Base-by-base conservation (phyloP, 2,888 invertebrate species). In the Callyntrura sp. region DNA sequence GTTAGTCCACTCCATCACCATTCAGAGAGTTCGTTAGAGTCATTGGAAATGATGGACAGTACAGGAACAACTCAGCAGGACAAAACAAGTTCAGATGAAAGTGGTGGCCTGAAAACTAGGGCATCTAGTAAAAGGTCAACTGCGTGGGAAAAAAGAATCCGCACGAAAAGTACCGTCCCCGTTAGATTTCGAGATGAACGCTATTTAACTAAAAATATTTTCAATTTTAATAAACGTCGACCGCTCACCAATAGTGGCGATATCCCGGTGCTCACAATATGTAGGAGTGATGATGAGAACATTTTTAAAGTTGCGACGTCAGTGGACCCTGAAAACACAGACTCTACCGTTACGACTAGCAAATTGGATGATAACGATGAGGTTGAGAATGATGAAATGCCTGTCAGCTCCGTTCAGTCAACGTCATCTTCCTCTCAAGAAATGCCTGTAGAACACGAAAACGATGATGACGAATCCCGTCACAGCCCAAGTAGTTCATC, bases 131-230 rank as follows among this genome's bases (percentile, higher is more conserved):
- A 89, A 78, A 65, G 62, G 45, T 48, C 86, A 62, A 86, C 83
- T 35, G 70, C 82, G 5, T 91, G 91, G 92, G 86, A 84, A n/a
- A 90, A 81, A 14, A 82, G 91, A 11, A 90, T 91, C 25, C 89
- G 91, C 8, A 83, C 86, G 11, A 83, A 89, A 20, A 86, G 91
- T 73, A 78, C 88, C 8, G 91, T 93, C 23, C 93, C 93, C n/a
- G 91, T 81, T 9, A 87, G 93, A 25, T 93, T 86, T 85, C 86
- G 93, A 45, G 93, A 93, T 65, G 93, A 93, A 17, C 81, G 85
- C 12, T 92, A 91, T 83, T 79, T 90, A 45, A 81, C 91, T 8
- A 91, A 91, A 60, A 91, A 92, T 57, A 91, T 90, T 55, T 88
- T 92, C 60, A 92, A 92, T 65, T 89, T 88, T 14, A 92, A 92